Evolutionary conservation across 2,797 vertebrate genomes (phyloP).

Genomic region (Cetoscarus ocellatus): DNA sequence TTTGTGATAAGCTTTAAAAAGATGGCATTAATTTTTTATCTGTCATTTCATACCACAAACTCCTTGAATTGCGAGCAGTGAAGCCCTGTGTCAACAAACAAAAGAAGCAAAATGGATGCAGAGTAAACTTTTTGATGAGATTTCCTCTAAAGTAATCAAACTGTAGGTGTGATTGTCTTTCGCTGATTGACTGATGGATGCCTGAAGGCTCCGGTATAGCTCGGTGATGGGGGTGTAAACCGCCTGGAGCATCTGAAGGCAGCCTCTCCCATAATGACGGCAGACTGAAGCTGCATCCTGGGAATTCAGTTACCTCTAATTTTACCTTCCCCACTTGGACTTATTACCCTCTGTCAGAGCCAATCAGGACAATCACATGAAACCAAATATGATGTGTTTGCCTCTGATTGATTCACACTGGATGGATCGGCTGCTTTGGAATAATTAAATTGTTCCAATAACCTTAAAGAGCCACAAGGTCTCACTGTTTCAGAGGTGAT

Average conservation of each 20-base stretch:
- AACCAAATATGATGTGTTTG: constrained; percentile 51
- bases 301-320: constrained; percentile 69
- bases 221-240: constrained; percentile 18
- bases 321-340: constrained; percentile 38
- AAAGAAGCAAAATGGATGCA: neutral
- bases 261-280: constrained; percentile 30
- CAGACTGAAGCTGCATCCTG: constrained; percentile 41
- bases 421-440: neutral
- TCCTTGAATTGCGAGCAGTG: no score
- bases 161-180: neutral
- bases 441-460: constrained; percentile 42
- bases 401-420: constrained; percentile 43
- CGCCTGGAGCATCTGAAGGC: constrained; percentile 34
- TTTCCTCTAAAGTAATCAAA: constrained; percentile 9
- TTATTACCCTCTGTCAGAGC: constrained; percentile 59
- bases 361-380: constrained; percentile 59
- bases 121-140: constrained; percentile 17
- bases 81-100: no score
- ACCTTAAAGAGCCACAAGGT: constrained; percentile 18
- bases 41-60: no score
- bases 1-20: no score
- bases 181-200: constrained; percentile 15
- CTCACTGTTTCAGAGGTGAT: constrained; percentile 9
- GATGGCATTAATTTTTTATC: no score
- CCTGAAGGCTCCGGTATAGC: constrained; percentile 14